These are phyloP conservation scores for Watsonalla cultraria DNA, from an alignment of 2,888 invertebrate species.

Conservation along the genomic window DNA sequence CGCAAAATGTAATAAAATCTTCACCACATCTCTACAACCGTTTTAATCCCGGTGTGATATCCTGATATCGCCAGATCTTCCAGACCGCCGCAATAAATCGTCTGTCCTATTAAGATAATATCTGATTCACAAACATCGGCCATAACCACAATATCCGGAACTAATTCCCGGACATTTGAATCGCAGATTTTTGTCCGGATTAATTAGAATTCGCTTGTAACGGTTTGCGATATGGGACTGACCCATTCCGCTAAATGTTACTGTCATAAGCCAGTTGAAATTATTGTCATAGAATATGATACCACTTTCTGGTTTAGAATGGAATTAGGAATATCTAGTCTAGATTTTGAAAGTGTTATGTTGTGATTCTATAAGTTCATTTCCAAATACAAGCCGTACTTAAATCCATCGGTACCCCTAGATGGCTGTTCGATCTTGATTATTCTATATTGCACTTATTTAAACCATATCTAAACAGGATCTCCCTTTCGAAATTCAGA, in stretches of 20 bases:
- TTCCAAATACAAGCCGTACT: no score
- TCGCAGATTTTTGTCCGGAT: slow-evolving; percentile 56
- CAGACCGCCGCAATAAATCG: slow-evolving; percentile 45
- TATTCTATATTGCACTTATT: no score
- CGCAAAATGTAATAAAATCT: no score
- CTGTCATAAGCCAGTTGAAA: slow-evolving; percentile 15
- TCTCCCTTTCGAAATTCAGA: no score
- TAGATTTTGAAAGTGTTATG: no score
- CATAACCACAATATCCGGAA: slow-evolving; percentile 27
- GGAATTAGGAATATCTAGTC: no score
- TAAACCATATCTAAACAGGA: no score
- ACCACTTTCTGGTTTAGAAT: no score
- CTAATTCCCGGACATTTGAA: slow-evolving; percentile 31
- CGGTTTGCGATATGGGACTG: slow-evolving; percentile 29
- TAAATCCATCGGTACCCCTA: no score
- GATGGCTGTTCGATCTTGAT: no score
- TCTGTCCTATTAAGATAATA: slow-evolving; percentile 66
- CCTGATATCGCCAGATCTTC: neutral
- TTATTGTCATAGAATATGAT: no score
- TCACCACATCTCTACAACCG: neutral
- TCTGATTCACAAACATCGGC: slow-evolving; percentile 62
- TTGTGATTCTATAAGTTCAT: no score
- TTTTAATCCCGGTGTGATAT: neutral
- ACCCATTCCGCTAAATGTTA: slow-evolving; percentile 14
- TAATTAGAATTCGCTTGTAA: slow-evolving; percentile 40